Base-by-base conservation (phyloP, 2,888 invertebrate genomes). In the Acanthosepion pharaonis region DNA sequence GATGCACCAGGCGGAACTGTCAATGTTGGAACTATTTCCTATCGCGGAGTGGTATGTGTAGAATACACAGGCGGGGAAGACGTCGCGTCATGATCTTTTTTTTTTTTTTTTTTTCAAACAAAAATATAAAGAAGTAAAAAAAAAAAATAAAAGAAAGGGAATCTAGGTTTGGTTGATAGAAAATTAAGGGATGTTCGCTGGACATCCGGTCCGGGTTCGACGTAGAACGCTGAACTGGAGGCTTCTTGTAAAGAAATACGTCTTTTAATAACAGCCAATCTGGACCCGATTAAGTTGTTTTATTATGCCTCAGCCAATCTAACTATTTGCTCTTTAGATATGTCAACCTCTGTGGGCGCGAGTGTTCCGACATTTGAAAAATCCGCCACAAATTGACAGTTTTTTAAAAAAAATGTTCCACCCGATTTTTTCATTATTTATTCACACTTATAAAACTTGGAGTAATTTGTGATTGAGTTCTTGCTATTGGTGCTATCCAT, bases 151-250 rank as follows among this genome's bases (percentile, higher is more conserved):
- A 8, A 28, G 18, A 78, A 78, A n/a, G 78, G 11, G n/a, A 5
- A 78, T 78, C 11, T 9, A n/a, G 78, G n/a, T 18, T 33, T 78
- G 78, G n/a, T 78, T n/a, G n/a, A n/a, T 33, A n/a, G n/a, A 78
- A 78, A 78, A n/a, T 78, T 78, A 33, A 78, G 78, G 78, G 78
- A 78, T 33, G 78, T 15, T n/a, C n/a, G 78, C 4, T 9, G 78
- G 78, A 78, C 78, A 78, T 78, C 78, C 78, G 78, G 78, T 78
- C 78, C 78, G 33, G n/a, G 78, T 78, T 33, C n/a, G 78, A 78
- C 78, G 15, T 33, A n/a, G 78, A 78, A 78, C 78, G n/a, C 78
- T 78, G 78, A n/a, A 15, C n/a, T n/a, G 78, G n/a, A 33, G n/a
- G n/a, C 11, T 78, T 78, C 78, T 78, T 78, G 18, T 33, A 11